Evolutionary conservation across 2,113 vertebrate species (phyloP).

Genomic region (Microcebus jonahi): DNA sequence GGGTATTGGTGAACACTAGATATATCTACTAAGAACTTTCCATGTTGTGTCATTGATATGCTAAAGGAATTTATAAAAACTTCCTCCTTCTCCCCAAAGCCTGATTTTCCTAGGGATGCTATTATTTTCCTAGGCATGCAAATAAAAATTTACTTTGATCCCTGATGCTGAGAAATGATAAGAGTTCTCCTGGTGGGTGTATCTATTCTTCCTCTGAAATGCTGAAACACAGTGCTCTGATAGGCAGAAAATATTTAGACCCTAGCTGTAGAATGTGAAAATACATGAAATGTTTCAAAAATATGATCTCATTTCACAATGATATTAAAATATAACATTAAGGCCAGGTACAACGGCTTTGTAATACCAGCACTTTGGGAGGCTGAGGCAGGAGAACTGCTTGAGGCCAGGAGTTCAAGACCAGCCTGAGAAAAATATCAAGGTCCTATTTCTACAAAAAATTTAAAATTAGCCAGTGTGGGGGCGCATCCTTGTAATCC

Average conservation of each 20-base stretch:
- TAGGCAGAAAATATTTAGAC: neutral
- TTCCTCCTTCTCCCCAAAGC: neutral
- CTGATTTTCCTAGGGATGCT: conserved; percentile 6
- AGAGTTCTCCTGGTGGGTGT: neutral
- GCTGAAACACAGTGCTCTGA: neutral
- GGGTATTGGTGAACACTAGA: neutral
- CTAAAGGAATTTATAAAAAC: conserved; percentile 28
- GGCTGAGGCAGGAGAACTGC: no score
- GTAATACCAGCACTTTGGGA: no score
- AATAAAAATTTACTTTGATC: conserved; percentile 8
- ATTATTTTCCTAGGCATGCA: neutral
- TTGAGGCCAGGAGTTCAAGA: no score
- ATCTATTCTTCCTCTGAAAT: neutral
- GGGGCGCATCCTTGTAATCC: no score
- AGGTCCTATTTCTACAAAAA: no score
- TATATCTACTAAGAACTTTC: neutral
- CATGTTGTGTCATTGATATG: neutral
- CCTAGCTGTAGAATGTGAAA: neutral
- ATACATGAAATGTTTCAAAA: conserved; percentile 10
- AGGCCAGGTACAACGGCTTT: no score
- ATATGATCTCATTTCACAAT: neutral
- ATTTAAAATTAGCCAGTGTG: no score
- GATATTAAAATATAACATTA: conserved; percentile 5
- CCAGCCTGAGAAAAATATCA: no score
- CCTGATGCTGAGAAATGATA: neutral